Base-by-base conservation (phyloP, 2,888 invertebrate species). In the Eristalinus sepulchralis region DNA sequence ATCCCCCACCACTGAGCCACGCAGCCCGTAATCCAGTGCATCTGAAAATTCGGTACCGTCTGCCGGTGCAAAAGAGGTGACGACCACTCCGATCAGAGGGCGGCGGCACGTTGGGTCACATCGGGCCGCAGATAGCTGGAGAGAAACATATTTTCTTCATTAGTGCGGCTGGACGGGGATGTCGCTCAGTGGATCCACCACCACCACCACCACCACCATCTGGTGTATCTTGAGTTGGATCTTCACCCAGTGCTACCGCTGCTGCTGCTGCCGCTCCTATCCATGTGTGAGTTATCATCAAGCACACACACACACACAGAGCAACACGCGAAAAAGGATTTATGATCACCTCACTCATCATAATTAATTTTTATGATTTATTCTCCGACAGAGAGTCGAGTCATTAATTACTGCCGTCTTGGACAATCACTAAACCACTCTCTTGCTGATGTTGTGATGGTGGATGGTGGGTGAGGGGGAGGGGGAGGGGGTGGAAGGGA, bases 361-460 rank as follows among this genome's bases (percentile, higher is more conserved):
- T 64, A 73, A 75, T 75, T 75, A 75, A 75, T 75, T 75, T 64
- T 64, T 75, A 66, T 75, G 73, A 75, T 75, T 75, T 57, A 75
- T 75, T 66, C 27, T 27, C 39, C 11, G 34, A 24, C 36, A 2
- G 13, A 11, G 64, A 17, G 17, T 24, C 47, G n/a, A 64, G 64
- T 66, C 63, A 75, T 75, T 75, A 75, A 75, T 75, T 64, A 55
- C 64, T 55, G 13, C 47, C 47, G n/a, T 47, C 47, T 6, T 3
- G 0, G n/a, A 6, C 6, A n/a, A n/a, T 5, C 17, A 17, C 47
- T 47, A 6, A n/a, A n/a, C 34, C 34, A 34, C 34, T 8, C 34
- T 34, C 27, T n/a, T n/a, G n/a, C n/a, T n/a, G n/a, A n/a, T n/a
- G n/a, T n/a, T n/a, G n/a, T n/a, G n/a, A n/a, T n/a, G n/a, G n/a